phyloP scores from a whole-genome alignment of 1,140 invertebrate genomes.

The Eumeta japonica region DNA sequence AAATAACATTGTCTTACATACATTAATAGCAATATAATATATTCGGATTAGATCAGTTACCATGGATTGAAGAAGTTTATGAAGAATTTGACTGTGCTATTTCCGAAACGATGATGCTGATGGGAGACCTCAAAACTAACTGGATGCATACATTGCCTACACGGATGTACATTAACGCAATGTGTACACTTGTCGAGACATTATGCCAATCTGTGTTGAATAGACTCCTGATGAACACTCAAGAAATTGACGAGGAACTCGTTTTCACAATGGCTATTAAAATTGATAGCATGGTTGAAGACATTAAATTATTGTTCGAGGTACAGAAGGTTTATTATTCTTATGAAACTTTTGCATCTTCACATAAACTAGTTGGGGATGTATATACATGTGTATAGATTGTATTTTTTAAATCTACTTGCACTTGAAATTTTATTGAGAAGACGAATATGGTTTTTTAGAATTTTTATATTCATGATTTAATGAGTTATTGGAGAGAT shows the following conservation, averaged over 20 bases:
- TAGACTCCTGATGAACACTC: conserved; percentile 23
- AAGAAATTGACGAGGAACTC: conserved; percentile 29
- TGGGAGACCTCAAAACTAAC: conserved; percentile 27
- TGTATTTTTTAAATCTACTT: too few relatives aligned
- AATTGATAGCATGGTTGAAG: conserved; percentile 24
- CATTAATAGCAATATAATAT: too few relatives aligned
- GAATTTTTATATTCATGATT: too few relatives aligned
- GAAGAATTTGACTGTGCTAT: conserved; percentile 35
- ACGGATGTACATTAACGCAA: conserved; percentile 39
- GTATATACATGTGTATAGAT: too few relatives aligned
- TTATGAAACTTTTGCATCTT: too few relatives aligned
- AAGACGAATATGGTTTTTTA: too few relatives aligned
- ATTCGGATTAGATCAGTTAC: conserved; percentile 26
- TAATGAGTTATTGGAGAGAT: too few relatives aligned
- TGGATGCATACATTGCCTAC: conserved; percentile 38
- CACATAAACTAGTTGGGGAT: too few relatives aligned
- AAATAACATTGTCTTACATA: too few relatives aligned
- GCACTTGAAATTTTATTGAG: too few relatives aligned
- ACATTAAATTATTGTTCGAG: conserved; percentile 31
- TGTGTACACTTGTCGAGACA: conserved; percentile 31
- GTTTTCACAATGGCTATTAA: conserved; percentile 33
- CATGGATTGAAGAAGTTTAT: conserved; percentile 31
- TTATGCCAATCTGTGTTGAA: conserved; percentile 31
- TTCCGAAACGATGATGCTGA: conserved; percentile 24
- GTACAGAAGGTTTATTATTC: too few relatives aligned